Evolutionary conservation across 2,113 vertebrate genomes (phyloP), one percentile per base, ranked within the genome.

Genomic region (Tringa solitaria): DNA sequence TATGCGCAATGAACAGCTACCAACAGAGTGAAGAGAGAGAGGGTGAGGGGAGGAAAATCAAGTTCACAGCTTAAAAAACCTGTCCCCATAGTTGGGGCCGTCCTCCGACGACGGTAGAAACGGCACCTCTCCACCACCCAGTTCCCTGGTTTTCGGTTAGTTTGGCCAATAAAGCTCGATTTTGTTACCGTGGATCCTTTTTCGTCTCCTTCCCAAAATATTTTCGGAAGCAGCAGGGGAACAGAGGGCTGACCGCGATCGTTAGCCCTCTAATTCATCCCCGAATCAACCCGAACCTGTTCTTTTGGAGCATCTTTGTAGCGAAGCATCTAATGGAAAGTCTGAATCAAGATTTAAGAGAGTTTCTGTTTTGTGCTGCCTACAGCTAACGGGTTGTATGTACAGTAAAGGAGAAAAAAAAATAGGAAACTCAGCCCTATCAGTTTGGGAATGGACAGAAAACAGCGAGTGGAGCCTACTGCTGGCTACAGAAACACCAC

Each of bases 31-130:
- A 67, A 73, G 39, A 74, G 51, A 19, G n/a, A 53, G 8, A 6
- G 78, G 54, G 27, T 20, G 41, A 27, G 16, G 32, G 41, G 41
- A 54, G 51, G 43, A 45, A 87, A 87, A 41, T 57, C 37, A 56
- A 23, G 37, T 39, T 78, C 23, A 16, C 59, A 19, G 51, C 78
- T 64, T 5, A 22, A 33, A 46, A 72, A 82, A 28, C 37, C 33
- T 22, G 41, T 57, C 65, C 51, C 4, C 12, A 45, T 10, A 65
- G 30, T 8, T 27, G 35, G 54, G 48, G 19, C 18, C 6, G 0
- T n/a, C 51, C 67, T 26, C 32, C 1, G 2, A 35, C 1, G 2
- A 35, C 0, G 1, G 26, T 7, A 50, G n/a, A 12, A n/a, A 41
- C 9, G 14, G 53, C 76, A 39, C n/a, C 13, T 1, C 24, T 56